Percentiles rank a stretch among this genome's conserved stretches.
Conservation (phyloP, 1,140 invertebrate genomes). For the Spodoptera litura region DNA sequence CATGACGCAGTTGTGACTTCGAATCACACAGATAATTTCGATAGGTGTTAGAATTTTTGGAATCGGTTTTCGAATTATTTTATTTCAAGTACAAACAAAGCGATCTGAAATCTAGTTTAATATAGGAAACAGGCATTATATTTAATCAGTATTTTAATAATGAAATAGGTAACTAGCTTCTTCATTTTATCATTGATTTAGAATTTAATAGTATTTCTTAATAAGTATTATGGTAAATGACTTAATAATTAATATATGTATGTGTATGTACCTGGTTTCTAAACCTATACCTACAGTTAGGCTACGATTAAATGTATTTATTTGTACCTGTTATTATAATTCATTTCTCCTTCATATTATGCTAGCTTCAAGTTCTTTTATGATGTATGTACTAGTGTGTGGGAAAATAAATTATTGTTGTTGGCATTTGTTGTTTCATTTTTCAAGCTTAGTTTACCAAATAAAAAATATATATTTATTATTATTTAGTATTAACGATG, state of each 20-base stretch:
- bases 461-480: neutral
- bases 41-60: too few species aligned
- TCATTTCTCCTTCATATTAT: slow-evolving; percentile 52
- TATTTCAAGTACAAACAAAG: too few species aligned
- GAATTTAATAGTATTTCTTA: slow-evolving; percentile 23
- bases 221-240: slow-evolving; percentile 20
- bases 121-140: neutral
- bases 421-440: slow-evolving; percentile 62
- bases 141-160: slow-evolving; percentile 23
- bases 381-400: slow-evolving; percentile 72
- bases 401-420: slow-evolving; percentile 83
- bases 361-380: slow-evolving; percentile 77
- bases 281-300: slow-evolving; percentile 15
- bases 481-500: neutral
- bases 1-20: neutral
- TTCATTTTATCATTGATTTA: slow-evolving; percentile 5
- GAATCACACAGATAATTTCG: too few species aligned
- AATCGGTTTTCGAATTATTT: too few species aligned
- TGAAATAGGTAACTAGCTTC: neutral
- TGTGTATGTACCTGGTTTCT: slow-evolving; percentile 40
- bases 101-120: neutral
- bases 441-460: neutral
- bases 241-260: neutral
- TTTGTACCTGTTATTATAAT: slow-evolving; percentile 44
- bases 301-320: slow-evolving; percentile 38